These are phyloP conservation scores for Anolis apletophallus DNA, from an alignment of 2,797 vertebrate genomes.

Conservation along the genomic window DNA sequence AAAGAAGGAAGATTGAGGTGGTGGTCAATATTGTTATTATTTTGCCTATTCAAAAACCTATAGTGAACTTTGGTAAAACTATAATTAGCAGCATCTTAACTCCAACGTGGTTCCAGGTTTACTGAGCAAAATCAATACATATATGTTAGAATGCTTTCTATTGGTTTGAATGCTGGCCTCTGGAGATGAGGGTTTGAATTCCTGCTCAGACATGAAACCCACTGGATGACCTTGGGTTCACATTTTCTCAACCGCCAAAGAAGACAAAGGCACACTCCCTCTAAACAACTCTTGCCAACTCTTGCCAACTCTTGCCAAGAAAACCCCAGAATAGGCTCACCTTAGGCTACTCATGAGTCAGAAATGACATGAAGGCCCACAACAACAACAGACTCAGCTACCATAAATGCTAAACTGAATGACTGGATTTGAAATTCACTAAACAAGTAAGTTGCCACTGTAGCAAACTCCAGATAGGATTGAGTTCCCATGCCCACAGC, in stretches of 20 bases:
- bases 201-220: no score
- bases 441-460: not conserved
- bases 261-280: no score
- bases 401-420: not conserved
- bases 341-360: no score
- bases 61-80: not conserved
- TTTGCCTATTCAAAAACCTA: not conserved
- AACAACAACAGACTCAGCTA: not conserved
- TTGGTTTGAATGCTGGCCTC: no score
- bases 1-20: not conserved
- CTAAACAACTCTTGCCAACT: no score
- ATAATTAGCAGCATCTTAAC: not conserved
- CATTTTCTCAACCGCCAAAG: no score
- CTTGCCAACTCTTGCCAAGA: no score
- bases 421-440: not conserved
- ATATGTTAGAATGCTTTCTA: not conserved
- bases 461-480: not conserved
- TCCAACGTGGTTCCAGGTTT: not conserved
- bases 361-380: no score
- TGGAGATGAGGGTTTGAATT: no score
- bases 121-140: not conserved
- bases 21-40: not conserved
- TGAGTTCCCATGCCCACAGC: slow-evolving; percentile 1
- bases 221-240: no score
- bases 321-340: no score